Base-by-base conservation (phyloP, 1,140 invertebrate genomes). In the Chironomus striatipennis region DNA sequence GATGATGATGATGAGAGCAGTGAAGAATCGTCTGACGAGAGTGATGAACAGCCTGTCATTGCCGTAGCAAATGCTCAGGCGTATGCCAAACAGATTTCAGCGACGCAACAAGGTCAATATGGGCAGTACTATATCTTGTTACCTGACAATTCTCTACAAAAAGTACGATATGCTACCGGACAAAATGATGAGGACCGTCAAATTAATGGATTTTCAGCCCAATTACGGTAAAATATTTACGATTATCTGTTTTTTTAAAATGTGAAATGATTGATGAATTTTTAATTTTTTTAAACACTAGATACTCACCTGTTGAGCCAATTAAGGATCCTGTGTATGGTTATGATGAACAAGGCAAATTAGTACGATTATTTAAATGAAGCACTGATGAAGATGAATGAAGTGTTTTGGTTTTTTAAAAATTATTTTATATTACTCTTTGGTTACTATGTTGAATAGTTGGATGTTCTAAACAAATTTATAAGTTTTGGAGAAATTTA, bases 51-150 rank as follows among this genome's bases (percentile, higher is more conserved):
- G 12, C 64, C 73, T n/a, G 20, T 18, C 34, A 73, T 74, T 74
- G 74, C 64, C 18, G 73, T 75, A 72, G 70, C 75, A 9, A 73
- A 74, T 73, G 34, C 74, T 20, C n/a, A 42, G 9, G 24, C 47
- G 0, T 65, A 79, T 9, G 18, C 65, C n/a, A 70, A 10, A 20
- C 9, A 18, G 20, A 17, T 20, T 70, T 15, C 65, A 70, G 18
- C 20, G 65, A 70, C 17, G 9, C 65, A 70, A 70, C 65, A 21
- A 70, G 65, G 65, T 17, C 65, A 70, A 70, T 70, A 18, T 70
- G 81, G 81, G 2, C 79, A 79, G 21, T 82, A 82, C 47, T 82
- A 79, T 72, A 76, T 82, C 1, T 73, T 82, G 5, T 76, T 77
- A 0, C 74, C 77, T 15, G 79, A 82, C 43, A 81, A 80, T 15